Base-by-base conservation (phyloP, 1,140 invertebrate species). In the Portunus trituberculatus region DNA sequence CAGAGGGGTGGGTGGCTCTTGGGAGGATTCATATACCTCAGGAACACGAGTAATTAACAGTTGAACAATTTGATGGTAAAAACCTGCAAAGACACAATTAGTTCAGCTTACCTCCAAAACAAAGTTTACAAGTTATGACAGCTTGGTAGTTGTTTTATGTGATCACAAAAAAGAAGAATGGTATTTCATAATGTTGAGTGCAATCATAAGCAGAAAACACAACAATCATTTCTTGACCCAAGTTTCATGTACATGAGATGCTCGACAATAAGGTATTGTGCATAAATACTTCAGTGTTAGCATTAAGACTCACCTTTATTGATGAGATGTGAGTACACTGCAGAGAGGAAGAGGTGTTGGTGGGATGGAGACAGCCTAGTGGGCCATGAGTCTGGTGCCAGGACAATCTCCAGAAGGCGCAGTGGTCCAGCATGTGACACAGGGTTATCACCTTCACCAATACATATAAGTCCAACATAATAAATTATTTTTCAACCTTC, bases 31-130 rank as follows among this genome's bases (percentile, higher is more conserved):
- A 32, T 96, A 93, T 45, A 95, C 92, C 16, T 95, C 94, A 20
- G 96, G 96, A n/a, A 96, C 92, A 59, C 94, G 94, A 4, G 90
- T 59, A 0, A 95, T 82, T 48, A 96, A 20, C 76, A 96, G 45
- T 2, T 96, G 88, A 14, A 96, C 94, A 48, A 96, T 91, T 28
- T 93, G 93, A 16, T 95, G 82, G 59, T 95, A 95, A 83, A 95
- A 96, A 91, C 94, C 96, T 96, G 96, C 52, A 91, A 96, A 90
- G 6, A 25, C 87, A 0, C 45, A 76, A 29, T n/a, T 14, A 91
- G 1, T 59, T 48, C 67, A 82, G 20, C 45, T 25, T 86, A 88
- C 84, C 48, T 89, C 89, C 89, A 94, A 87, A 8, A 59, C 32
- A 45, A 86, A 84, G 45, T 93, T 39, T 0, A 32, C 93, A 52